Evolutionary conservation across 2,888 invertebrate genomes (phyloP), one percentile per base, ranked within the genome.

Genomic region (Anticlea derivata): DNA sequence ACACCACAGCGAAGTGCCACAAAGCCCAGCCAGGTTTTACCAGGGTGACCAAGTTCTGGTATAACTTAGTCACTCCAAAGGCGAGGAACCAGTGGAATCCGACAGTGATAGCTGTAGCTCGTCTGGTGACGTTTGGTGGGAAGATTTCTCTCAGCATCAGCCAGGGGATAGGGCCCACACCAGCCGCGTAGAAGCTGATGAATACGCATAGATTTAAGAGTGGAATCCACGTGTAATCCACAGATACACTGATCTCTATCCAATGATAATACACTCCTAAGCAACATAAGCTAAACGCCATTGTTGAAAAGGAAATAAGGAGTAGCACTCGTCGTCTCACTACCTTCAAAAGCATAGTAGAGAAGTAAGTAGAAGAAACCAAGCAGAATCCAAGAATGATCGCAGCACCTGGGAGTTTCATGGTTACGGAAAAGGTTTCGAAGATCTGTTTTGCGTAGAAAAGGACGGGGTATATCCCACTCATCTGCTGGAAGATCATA

Each of bases 111-210:
- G 94, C 93, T 20, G 94, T 93, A 0, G 95, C 95, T 47, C 92
- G 71, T 33, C 92, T 92, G 38, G 93, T 94, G 0, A 92, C 92
- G 53, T 94, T 91, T 0, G 92, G 75, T 4, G 95, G 90, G 62
- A 96, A 93, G 29, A 95, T 87, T 74, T 95, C 95, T 35, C 94
- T 85, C 11, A 93, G 65, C 91, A 95, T 93, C 66, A 95, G 78
- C 94, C 95, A 95, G 0, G 95, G 95, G 17, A 95, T 93, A 0
- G 95, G 94, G 0, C 95, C 95, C 11, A 92, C 93, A 0, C 95
- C 95, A 13, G 93, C 76, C 0, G 94, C 93, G 66, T 94, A 95
- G 0, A 91, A 87, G 2, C 91, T 83, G 1, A 94, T 92, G 67
- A 91, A 94, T 5, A 92, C 55, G 6, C 92, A 88, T 5, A 94